phyloP scores from a whole-genome alignment of 2,797 vertebrate species.

The Denticeps clupeoides region DNA sequence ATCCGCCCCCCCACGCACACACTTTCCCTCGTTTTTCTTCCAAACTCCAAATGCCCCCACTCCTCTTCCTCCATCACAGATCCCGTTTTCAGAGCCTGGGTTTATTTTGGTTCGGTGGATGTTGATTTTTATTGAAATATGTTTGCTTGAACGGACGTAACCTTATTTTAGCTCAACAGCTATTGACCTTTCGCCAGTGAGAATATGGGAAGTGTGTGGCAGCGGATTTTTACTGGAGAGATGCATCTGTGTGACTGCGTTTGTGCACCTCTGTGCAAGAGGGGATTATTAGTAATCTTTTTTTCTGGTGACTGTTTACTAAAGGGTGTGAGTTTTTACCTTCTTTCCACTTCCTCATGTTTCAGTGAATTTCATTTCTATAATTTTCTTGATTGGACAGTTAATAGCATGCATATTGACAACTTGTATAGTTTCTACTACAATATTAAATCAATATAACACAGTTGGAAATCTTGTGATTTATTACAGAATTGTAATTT shows the following conservation, averaged over 20 bases:
- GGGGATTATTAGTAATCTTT: slow-evolving; percentile 33
- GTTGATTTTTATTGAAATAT: slow-evolving; percentile 42
- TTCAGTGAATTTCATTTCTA: no score
- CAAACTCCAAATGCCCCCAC: slow-evolving; percentile 24
- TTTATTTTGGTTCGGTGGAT: slow-evolving; percentile 48
- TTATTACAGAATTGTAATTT: no score
- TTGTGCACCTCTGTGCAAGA: slow-evolving; percentile 6
- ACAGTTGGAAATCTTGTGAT: no score
- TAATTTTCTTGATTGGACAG: no score
- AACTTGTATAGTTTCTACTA: no score
- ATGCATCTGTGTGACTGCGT: slow-evolving; percentile 10
- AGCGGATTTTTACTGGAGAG: slow-evolving; percentile 27
- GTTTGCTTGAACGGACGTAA: slow-evolving; percentile 48
- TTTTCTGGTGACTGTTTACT: no score
- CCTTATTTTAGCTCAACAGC: slow-evolving; percentile 47
- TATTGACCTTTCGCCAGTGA: slow-evolving; percentile 29
- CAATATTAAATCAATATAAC: no score
- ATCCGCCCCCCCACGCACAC: slow-evolving; percentile 31
- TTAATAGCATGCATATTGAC: no score
- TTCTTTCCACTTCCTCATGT: slow-evolving; percentile 24
- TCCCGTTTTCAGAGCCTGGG: slow-evolving; percentile 37
- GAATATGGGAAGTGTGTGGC: slow-evolving; percentile 1
- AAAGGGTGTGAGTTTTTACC: slow-evolving; percentile 44
- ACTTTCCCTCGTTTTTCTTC: slow-evolving; percentile 48
- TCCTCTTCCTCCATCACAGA: slow-evolving; percentile 40